phyloP scores from a whole-genome alignment of 2,888 invertebrate genomes.

The Ypsolopha sequella region DNA sequence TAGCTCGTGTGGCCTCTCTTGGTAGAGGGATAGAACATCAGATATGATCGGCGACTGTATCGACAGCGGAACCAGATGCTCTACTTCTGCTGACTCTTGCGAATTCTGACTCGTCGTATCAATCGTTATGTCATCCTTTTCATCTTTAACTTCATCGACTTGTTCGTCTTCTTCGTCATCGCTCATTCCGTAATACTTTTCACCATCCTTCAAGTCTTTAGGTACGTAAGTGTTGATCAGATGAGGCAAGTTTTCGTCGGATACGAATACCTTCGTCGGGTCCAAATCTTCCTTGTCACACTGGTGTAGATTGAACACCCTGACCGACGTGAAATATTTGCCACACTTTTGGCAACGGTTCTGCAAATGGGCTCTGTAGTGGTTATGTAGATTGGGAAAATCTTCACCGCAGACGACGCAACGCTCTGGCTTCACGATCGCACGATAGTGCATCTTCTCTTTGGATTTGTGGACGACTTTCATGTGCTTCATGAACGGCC shows the following conservation, averaged over 20 bases:
- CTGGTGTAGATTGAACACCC: conserved; percentile 37
- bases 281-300: conserved; percentile 48
- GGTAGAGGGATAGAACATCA: conserved; percentile 49
- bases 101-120: conserved; percentile 16
- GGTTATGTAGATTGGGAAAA: conserved; percentile 73
- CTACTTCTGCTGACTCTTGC: conserved; percentile 23
- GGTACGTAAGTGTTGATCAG: conserved; percentile 50
- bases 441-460: conserved; percentile 54
- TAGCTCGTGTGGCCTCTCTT: conserved; percentile 14
- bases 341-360: conserved; percentile 64
- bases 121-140: not conserved
- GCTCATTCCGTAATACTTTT: conserved; percentile 49
- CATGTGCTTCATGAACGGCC: conserved; percentile 58
- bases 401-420: conserved; percentile 72
- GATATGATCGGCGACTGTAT: conserved; percentile 54
- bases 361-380: conserved; percentile 70
- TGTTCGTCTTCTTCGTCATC: conserved; percentile 37
- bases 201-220: conserved; percentile 48
- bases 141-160: conserved; percentile 2
- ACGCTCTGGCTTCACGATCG: conserved; percentile 56
- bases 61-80: conserved; percentile 29
- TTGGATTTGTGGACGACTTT: conserved; percentile 41
- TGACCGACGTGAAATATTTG: conserved; percentile 55
- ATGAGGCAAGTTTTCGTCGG: conserved; percentile 35
- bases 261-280: conserved; percentile 45